A percentile compares a stretch with the other conserved stretches of the same genome.
phyloP scores from a whole-genome alignment of 2,797 vertebrate species.

The Muscicapa comitata region DNA sequence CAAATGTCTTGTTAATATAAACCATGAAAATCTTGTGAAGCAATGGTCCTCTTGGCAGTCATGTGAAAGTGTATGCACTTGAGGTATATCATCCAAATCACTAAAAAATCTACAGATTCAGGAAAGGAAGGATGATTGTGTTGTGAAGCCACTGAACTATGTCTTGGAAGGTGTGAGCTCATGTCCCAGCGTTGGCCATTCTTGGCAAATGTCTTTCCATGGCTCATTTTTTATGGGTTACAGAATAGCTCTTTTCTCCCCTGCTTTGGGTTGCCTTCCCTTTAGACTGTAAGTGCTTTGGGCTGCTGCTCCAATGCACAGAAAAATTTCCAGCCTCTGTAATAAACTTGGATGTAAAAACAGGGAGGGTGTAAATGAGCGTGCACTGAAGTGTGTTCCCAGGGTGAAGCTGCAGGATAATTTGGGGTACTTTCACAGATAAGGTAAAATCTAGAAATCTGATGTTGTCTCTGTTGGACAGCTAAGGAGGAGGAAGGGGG shows the following conservation, averaged over 20 bases:
- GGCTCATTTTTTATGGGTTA: not conserved
- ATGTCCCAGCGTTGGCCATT: not conserved
- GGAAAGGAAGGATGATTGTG: not conserved
- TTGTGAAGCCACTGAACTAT: not conserved
- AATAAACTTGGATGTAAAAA: not conserved
- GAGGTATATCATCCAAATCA: not conserved
- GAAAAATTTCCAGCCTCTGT: not conserved
- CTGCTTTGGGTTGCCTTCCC: not conserved
- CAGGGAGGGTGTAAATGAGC: not conserved
- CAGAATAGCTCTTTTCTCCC: not conserved
- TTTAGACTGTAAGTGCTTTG: not conserved
- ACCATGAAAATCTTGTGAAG: not conserved
- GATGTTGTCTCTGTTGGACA: not conserved
- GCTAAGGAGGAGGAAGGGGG: not conserved
- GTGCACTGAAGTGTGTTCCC: not conserved
- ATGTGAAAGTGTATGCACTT: not conserved
- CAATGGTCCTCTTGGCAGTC: not conserved
- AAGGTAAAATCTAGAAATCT: not conserved
- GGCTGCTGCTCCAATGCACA: not conserved
- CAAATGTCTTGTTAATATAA: not conserved
- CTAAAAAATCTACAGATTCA: not conserved
- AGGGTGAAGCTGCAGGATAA: not conserved
- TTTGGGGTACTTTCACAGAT: not conserved
- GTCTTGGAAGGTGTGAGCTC: not conserved
- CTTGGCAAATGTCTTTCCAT: not conserved